Conservation (phyloP, 1,140 invertebrate species). For the Asobara japonica region DNA sequence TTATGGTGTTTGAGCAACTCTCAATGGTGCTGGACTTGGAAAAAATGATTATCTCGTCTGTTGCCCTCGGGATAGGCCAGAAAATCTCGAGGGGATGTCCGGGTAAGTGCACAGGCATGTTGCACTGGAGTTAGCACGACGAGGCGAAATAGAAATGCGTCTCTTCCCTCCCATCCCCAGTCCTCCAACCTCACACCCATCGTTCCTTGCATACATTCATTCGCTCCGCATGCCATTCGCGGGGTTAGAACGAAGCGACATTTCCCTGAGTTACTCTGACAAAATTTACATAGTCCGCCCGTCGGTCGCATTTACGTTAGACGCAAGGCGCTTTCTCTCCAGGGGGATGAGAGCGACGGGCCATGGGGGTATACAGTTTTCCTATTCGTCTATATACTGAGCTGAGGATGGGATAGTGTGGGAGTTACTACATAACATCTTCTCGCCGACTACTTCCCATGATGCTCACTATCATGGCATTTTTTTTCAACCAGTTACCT, state of each 20-base stretch:
- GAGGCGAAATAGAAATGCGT: conserved; percentile 1
- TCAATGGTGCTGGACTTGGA: not conserved
- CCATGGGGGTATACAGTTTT: not conserved
- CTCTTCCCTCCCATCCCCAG: not conserved
- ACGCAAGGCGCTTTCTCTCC: not conserved
- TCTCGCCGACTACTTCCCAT: not conserved
- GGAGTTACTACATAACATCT: not conserved
- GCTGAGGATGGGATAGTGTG: not conserved
- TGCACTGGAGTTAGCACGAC: not conserved
- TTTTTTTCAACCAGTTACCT: conserved; percentile 41
- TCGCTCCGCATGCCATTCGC: conserved; percentile 8
- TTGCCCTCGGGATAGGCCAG: not conserved
- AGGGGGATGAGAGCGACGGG: not conserved
- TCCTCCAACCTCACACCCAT: not conserved
- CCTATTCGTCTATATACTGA: not conserved
- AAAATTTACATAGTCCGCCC: conserved; percentile 29
- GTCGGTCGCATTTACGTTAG: conserved; percentile 6
- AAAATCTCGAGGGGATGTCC: not conserved
- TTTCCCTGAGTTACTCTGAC: conserved; percentile 25
- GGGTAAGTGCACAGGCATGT: conserved; percentile 18
- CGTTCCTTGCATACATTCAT: not conserved
- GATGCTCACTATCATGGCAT: not conserved
- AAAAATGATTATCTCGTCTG: not conserved
- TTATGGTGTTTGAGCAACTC: not conserved
- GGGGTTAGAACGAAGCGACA: conserved; percentile 14